Evolutionary conservation across 2,797 vertebrate genomes (phyloP).

Genomic region (Scomberomorus guttatus): DNA sequence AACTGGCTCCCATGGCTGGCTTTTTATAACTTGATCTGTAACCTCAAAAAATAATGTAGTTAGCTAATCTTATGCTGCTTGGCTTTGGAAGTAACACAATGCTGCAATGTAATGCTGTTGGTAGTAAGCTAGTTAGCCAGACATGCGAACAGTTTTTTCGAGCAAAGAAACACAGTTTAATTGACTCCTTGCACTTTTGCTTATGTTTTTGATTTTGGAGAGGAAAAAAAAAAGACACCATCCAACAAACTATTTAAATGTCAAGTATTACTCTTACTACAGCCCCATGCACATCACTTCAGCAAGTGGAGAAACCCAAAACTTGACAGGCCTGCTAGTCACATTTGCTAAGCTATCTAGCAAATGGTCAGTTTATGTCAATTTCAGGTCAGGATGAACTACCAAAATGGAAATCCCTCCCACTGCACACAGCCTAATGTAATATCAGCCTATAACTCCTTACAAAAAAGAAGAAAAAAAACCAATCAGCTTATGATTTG

Average conservation of each 20-base stretch:
- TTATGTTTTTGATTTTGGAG: background rate
- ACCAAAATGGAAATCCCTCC: constrained; percentile 66
- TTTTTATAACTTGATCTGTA: too few relatives aligned
- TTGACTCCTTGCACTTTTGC: background rate
- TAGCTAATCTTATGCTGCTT: background rate
- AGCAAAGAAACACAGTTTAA: background rate
- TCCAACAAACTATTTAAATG: background rate
- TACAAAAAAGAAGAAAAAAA: constrained; percentile 58
- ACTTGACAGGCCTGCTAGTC: constrained; percentile 2
- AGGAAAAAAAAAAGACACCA: background rate
- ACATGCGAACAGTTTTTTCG: too few relatives aligned
- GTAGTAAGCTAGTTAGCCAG: too few relatives aligned
- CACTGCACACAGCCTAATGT: constrained; percentile 56
- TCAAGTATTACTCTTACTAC: background rate
- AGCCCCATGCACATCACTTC: background rate
- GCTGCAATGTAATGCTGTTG: too few relatives aligned
- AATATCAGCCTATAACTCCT: constrained; percentile 66
- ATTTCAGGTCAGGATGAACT: constrained; percentile 56
- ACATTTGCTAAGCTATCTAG: constrained; percentile 6
- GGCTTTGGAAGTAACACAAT: background rate
- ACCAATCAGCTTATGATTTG: constrained; percentile 81
- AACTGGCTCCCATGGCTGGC: too few relatives aligned
- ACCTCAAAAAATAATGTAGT: background rate
- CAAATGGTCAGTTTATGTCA: constrained; percentile 45
- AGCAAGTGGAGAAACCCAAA: constrained; percentile 12